Percentiles rank a stretch among this genome's conserved stretches.
These are phyloP conservation scores for Drosophila pegasa DNA, from an alignment of 2,888 invertebrate genomes.

Conservation along the genomic window DNA sequence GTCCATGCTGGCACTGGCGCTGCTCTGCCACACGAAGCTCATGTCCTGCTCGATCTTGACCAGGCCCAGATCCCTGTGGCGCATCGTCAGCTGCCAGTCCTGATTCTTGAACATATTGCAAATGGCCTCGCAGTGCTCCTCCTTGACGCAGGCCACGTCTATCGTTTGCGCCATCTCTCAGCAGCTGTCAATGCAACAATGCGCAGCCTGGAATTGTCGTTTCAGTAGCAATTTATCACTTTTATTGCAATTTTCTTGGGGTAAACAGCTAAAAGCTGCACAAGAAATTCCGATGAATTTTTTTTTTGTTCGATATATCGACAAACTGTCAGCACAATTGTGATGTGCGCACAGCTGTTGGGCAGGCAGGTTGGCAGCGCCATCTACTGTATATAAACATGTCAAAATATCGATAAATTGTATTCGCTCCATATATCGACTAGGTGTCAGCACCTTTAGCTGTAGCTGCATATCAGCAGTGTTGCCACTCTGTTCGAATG, in stretches of 20 bases:
- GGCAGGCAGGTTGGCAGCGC: slow-evolving; percentile 29
- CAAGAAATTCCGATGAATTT: slow-evolving; percentile 43
- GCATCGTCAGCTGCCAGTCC: slow-evolving; percentile 52
- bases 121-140: slow-evolving; percentile 57
- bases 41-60: slow-evolving; percentile 57
- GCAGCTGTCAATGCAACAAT: not conserved
- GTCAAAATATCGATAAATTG: not conserved
- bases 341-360: slow-evolving; percentile 38
- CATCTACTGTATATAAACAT: too few species aligned
- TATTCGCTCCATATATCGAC: not conserved
- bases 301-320: slow-evolving; percentile 33
- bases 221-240: slow-evolving; percentile 6
- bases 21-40: slow-evolving; percentile 47
- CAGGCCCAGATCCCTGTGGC: slow-evolving; percentile 51
- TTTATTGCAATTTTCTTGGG: slow-evolving; percentile 22
- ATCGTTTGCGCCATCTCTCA: slow-evolving; percentile 45
- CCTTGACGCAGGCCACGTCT: slow-evolving; percentile 54
- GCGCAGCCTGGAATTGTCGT: not conserved
- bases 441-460: too few species aligned
- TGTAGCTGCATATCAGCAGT: not conserved
- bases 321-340: slow-evolving; percentile 30
- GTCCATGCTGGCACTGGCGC: slow-evolving; percentile 12
- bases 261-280: slow-evolving; percentile 45
- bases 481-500: slow-evolving; percentile 14
- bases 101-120: slow-evolving; percentile 56